phyloP scores from a whole-genome alignment of 1,140 invertebrate genomes.

The Orius laevigatus region DNA sequence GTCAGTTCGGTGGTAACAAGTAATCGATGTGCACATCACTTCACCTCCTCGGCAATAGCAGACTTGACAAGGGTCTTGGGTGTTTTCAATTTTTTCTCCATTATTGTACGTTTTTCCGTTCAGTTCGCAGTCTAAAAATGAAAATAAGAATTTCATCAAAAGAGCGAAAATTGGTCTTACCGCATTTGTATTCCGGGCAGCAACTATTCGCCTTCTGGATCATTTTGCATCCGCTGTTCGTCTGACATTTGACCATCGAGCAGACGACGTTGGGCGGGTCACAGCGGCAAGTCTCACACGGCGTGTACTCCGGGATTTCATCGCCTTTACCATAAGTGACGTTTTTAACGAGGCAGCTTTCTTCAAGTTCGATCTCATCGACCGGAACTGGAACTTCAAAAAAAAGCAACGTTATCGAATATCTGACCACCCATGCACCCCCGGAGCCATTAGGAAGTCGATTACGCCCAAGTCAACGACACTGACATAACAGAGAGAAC shows the following conservation, averaged over 20 bases:
- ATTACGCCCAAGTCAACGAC: too few species aligned
- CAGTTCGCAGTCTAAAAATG: slow-evolving; percentile 50
- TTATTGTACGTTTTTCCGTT: slow-evolving; percentile 55
- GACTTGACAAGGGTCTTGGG: slow-evolving; percentile 50
- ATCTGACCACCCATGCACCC: too few species aligned
- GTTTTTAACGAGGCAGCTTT: slow-evolving; percentile 1
- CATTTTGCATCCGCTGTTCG: slow-evolving; percentile 46
- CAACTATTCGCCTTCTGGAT: slow-evolving; percentile 53
- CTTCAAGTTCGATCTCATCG: too few species aligned
- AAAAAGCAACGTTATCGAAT: too few species aligned
- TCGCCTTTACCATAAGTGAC: slow-evolving; percentile 11
- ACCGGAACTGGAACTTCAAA: too few species aligned
- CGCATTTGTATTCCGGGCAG: slow-evolving; percentile 63
- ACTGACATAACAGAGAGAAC: too few species aligned
- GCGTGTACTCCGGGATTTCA: slow-evolving; percentile 18
- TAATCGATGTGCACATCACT: slow-evolving; percentile 53
- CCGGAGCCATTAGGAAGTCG: too few species aligned
- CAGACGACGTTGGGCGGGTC: slow-evolving; percentile 21
- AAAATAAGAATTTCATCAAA: neutral
- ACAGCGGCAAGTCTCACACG: slow-evolving; percentile 22
- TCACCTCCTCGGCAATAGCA: slow-evolving; percentile 64
- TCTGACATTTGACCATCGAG: slow-evolving; percentile 20
- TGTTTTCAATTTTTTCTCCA: slow-evolving; percentile 48
- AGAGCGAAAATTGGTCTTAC: slow-evolving; percentile 33
- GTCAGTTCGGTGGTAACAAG: slow-evolving; percentile 54